Evolutionary conservation across 2,797 vertebrate genomes (phyloP).

Genomic region (Premnoplex brunnescens): DNA sequence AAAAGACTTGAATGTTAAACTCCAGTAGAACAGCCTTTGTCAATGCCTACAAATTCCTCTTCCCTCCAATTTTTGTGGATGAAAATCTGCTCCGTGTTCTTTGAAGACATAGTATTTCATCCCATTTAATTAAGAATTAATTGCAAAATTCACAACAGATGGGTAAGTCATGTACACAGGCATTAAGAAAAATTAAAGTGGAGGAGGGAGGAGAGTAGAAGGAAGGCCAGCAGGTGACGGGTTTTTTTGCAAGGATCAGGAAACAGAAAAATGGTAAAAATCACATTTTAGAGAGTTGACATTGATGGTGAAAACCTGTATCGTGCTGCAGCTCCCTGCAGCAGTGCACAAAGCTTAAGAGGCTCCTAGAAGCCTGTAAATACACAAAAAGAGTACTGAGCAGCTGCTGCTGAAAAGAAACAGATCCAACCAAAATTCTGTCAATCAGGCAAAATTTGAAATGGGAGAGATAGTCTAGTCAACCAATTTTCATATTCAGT

Average conservation of each 20-base stretch:
- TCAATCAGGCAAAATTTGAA: background rate
- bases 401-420: constrained; percentile 6
- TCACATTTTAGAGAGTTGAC: background rate
- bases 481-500: background rate
- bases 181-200: constrained; percentile 9
- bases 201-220: background rate
- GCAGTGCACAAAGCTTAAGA: background rate
- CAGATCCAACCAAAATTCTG: background rate
- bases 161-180: constrained; percentile 18
- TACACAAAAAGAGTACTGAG: background rate
- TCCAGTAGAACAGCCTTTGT: background rate
- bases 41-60: background rate
- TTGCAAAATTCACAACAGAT: constrained; percentile 48
- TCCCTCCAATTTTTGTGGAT: background rate
- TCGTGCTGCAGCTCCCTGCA: background rate
- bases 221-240: background rate
- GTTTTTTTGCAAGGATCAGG: background rate
- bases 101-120: constrained; percentile 23
- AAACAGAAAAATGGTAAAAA: background rate
- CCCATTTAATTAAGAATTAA: constrained; percentile 42
- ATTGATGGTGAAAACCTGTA: background rate
- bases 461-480: background rate
- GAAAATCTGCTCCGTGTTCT: background rate
- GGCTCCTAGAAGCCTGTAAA: background rate
- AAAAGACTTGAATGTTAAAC: background rate